Conservation (phyloP, 2,888 invertebrate species). For the Cyrtodaria siliqua region DNA sequence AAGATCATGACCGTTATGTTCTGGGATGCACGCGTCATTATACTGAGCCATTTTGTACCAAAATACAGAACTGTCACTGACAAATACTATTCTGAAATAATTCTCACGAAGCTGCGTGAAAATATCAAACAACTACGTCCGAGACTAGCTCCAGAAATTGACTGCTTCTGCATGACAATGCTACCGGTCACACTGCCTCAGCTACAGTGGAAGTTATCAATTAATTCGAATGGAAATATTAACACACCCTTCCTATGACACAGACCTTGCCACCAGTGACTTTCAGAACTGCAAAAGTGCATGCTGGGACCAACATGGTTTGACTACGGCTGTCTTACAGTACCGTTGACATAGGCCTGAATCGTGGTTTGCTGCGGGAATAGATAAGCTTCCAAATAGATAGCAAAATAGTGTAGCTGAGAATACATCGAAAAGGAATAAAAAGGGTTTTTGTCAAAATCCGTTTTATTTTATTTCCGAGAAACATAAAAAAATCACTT, state of each 20-base stretch:
- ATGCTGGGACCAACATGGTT: slow-evolving; percentile 5
- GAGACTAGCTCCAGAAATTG: neutral
- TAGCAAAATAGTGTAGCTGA: neutral
- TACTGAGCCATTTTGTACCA: slow-evolving; percentile 8
- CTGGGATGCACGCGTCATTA: neutral
- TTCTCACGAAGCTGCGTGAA: neutral
- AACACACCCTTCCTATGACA: slow-evolving; percentile 9
- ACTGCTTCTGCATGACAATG: slow-evolving; percentile 4
- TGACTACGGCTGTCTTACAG: slow-evolving; percentile 14
- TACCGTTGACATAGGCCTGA: slow-evolving; percentile 14
- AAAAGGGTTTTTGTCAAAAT: no score
- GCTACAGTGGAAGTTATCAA: slow-evolving; percentile 16
- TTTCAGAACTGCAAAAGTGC: slow-evolving; percentile 9
- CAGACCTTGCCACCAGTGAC: slow-evolving; percentile 6
- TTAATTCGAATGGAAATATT: slow-evolving; percentile 4
- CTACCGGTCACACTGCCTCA: slow-evolving; percentile 11
- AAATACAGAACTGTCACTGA: slow-evolving; percentile 9
- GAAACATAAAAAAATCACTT: no score
- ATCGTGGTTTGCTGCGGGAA: slow-evolving; percentile 9
- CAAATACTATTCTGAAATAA: slow-evolving; percentile 11
- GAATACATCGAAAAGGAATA: no score
- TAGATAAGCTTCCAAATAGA: slow-evolving; percentile 1
- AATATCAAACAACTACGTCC: slow-evolving; percentile 6
- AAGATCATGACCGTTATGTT: slow-evolving; percentile 14
- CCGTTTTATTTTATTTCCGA: no score